Base-by-base conservation (phyloP, 2,888 invertebrate genomes). In the Euplexia lucipara region DNA sequence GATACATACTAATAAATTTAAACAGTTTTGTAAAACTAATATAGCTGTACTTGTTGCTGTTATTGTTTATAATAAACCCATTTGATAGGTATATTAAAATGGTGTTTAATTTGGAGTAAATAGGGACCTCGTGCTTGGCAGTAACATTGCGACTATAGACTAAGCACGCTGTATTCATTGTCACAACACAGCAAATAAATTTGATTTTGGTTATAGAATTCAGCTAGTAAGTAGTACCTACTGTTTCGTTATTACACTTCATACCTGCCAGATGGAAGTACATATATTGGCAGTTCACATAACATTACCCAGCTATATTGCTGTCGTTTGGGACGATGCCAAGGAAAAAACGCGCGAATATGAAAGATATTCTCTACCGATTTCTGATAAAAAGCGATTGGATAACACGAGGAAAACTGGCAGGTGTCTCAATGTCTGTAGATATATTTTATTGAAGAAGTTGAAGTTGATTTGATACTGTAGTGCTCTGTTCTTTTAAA, bases 351-450 rank as follows among this genome's bases (percentile, higher is more conserved):
- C 47, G 59, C 35, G 22, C 35, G 45, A 71, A 83, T 49, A 60
- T 77, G 52, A 77, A 75, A 58, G 57, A 71, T 49, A 44, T 57
- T 59, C 26, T n/a, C 18, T n/a, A 54, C 42, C 14, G 44, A 70
- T 64, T 69, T 69, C 69, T 56, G 63, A 69, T 54, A 51, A 49
- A 49, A 67, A 68, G 16, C 42, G 12, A 41, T 63, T 30, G n/a
- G 18, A 51, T 69, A 70, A 57, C 37, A 53, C 14, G 9, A 9
- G 5, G 47, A 30, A 41, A 47, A 47, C 16, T 52, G 60, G 30
- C 45, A 67, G 60, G 60, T 68, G 67, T 41, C 39, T 44, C 35
- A 22, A 44, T 60, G 6, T 30, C 16, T 39, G 14, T 26, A 14
- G n/a, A n/a, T n/a, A n/a, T n/a, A n/a, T n/a, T n/a, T n/a, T 51